These are phyloP conservation scores for Zaprionus capensis DNA, from an alignment of 1,140 invertebrate species.

Conservation along the genomic window DNA sequence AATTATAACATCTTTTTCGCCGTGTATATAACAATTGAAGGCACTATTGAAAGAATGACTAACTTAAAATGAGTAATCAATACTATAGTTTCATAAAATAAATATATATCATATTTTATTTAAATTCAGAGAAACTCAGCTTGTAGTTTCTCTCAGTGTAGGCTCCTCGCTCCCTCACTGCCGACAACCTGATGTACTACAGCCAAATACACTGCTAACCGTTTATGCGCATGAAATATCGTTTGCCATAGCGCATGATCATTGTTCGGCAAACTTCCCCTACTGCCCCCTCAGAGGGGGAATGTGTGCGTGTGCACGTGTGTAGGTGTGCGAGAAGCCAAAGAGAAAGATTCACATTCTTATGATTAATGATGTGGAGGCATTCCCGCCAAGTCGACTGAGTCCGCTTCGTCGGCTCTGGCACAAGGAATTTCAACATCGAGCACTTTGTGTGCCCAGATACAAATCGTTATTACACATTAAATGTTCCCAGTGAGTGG, in stretches of 20 bases:
- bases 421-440: slow-evolving; percentile 77
- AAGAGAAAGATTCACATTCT: slow-evolving; percentile 79
- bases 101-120: too few species aligned
- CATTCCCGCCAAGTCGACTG: slow-evolving; percentile 10
- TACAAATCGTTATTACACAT: slow-evolving; percentile 85
- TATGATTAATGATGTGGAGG: slow-evolving; percentile 76
- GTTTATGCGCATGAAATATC: slow-evolving; percentile 79
- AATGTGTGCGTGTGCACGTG: slow-evolving; percentile 1
- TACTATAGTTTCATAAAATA: too few species aligned
- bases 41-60: too few species aligned
- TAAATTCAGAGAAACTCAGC: neutral
- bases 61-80: too few species aligned
- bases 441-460: slow-evolving; percentile 82
- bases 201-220: slow-evolving; percentile 51
- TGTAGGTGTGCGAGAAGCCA: slow-evolving; percentile 65
- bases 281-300: too few species aligned
- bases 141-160: slow-evolving; percentile 4
- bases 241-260: slow-evolving; percentile 64
- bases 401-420: slow-evolving; percentile 41
- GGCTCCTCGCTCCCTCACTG: neutral
- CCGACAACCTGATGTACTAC: slow-evolving; percentile 35
- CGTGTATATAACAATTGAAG: too few species aligned
- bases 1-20: too few species aligned
- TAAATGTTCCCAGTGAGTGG: slow-evolving; percentile 84
- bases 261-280: slow-evolving; percentile 65